These are phyloP conservation scores for Marmota monax DNA, from an alignment of 2,113 vertebrate species.

Conservation along the genomic window DNA sequence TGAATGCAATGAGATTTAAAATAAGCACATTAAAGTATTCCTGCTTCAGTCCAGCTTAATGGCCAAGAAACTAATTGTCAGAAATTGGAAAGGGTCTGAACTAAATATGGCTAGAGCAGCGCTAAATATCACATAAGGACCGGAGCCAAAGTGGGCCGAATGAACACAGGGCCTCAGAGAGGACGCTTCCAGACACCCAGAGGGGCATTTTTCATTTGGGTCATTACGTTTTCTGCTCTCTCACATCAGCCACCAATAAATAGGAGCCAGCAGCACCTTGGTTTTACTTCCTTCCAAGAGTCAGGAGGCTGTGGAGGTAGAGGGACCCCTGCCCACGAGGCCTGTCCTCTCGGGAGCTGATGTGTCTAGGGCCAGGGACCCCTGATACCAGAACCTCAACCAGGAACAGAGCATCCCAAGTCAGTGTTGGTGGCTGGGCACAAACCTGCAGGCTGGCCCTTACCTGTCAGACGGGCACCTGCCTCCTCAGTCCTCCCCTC, in stretches of 20 bases:
- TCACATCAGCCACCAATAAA: not conserved
- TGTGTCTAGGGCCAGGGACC: not conserved
- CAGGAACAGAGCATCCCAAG: not conserved
- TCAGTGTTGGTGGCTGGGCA: not conserved
- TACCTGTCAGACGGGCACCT: not conserved
- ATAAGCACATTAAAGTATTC: slow-evolving; percentile 65
- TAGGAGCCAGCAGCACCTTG: not conserved
- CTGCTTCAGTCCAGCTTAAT: slow-evolving; percentile 67
- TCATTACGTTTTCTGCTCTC: not conserved
- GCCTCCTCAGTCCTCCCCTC: not conserved
- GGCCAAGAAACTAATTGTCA: slow-evolving; percentile 72
- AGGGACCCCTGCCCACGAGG: not conserved
- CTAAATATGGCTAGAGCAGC: not conserved
- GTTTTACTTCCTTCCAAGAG: not conserved
- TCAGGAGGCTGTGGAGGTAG: not conserved
- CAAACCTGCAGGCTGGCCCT: not conserved
- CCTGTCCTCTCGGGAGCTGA: not conserved
- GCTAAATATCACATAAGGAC: not conserved
- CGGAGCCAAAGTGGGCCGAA: not conserved
- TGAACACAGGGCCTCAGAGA: not conserved
- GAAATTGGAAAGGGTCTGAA: slow-evolving; percentile 63
- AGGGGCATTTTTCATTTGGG: not conserved
- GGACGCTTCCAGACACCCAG: not conserved
- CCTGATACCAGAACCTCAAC: not conserved
- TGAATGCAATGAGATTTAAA: slow-evolving; percentile 69